These are phyloP conservation scores for Notothenia rossii DNA, from an alignment of 2,113 vertebrate genomes.

Conservation along the genomic window DNA sequence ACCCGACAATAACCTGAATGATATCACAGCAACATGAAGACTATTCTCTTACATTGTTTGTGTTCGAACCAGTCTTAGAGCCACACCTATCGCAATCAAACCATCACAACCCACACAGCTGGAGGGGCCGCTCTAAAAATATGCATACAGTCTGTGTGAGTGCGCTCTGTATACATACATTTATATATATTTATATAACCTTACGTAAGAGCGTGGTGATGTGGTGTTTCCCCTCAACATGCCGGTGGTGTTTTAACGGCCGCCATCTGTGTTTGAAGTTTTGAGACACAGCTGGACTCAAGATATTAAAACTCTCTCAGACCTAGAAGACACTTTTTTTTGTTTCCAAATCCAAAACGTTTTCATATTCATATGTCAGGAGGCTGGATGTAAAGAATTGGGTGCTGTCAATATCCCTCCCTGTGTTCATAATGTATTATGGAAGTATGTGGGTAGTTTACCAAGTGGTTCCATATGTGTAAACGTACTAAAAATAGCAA, in stretches of 20 bases:
- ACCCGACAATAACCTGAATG: background rate
- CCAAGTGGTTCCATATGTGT: background rate
- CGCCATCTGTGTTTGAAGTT: background rate
- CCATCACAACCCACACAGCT: slow-evolving; percentile 8
- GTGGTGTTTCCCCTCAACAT: background rate
- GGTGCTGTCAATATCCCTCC: background rate
- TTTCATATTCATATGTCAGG: background rate
- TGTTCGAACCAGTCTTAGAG: background rate
- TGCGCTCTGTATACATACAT: background rate
- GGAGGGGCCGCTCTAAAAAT: slow-evolving; percentile 12
- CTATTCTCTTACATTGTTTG: background rate
- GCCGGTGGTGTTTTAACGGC: background rate
- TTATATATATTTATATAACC: background rate
- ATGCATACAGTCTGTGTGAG: background rate
- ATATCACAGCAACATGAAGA: background rate
- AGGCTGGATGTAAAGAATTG: background rate
- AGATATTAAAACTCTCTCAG: background rate
- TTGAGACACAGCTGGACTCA: background rate
- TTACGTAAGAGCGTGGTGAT: slow-evolving; percentile 2
- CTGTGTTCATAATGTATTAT: background rate
- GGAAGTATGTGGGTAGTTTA: background rate
- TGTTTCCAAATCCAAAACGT: too few species aligned
- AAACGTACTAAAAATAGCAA: background rate
- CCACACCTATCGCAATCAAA: too few species aligned
- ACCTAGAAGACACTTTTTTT: background rate